phyloP scores from a whole-genome alignment of 2,888 invertebrate species.

The Andrena marginata region DNA sequence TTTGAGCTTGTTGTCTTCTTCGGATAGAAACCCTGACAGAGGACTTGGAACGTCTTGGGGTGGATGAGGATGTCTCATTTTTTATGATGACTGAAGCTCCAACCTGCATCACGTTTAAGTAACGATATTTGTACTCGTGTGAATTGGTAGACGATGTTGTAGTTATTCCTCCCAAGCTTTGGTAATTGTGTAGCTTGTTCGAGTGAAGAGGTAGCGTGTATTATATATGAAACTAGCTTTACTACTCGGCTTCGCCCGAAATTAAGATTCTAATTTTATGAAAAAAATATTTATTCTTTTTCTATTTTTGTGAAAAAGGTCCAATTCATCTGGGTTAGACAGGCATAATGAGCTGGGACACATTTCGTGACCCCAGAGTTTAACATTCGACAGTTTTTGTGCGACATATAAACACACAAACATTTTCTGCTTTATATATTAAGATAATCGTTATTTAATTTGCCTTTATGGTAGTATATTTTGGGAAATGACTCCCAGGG shows the following conservation, averaged over 20 bases:
- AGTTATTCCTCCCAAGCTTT: not conserved
- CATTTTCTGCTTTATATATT: no score
- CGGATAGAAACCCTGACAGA: not conserved
- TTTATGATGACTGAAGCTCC: not conserved
- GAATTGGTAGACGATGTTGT: not conserved
- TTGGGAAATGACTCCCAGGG: no score
- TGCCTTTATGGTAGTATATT: not conserved
- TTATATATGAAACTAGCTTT: not conserved
- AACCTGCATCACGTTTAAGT: not conserved
- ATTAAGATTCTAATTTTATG: no score
- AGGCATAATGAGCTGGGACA: no score
- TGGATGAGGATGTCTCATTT: not conserved
- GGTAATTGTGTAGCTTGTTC: not conserved
- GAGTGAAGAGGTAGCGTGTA: not conserved
- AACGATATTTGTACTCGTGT: not conserved
- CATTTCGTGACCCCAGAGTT: no score
- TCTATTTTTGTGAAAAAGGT: no score
- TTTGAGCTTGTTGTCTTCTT: not conserved
- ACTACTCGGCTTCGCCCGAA: no score
- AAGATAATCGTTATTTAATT: not conserved
- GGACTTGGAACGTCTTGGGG: not conserved
- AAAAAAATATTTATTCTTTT: no score
- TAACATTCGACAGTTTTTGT: no score
- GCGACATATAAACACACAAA: no score
- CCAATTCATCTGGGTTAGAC: no score